Evolutionary conservation across 2,888 invertebrate genomes (phyloP).

Genomic region (Copidosoma aretas): DNA sequence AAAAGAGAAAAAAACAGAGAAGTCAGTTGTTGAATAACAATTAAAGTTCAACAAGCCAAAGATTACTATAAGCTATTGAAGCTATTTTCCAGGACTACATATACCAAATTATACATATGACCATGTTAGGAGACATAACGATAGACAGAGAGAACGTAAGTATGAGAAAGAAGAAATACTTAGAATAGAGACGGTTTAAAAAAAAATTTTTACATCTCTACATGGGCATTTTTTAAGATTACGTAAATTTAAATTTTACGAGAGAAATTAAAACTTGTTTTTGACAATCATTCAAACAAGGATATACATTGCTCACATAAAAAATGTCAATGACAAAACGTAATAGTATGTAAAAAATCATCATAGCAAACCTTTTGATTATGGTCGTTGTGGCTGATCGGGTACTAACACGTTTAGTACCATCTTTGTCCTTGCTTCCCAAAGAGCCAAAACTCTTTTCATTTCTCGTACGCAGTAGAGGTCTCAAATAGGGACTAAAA

Average conservation of each 20-base stretch:
- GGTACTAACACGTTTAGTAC: slow-evolving; percentile 54
- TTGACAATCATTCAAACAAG: not conserved
- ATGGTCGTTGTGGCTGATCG: slow-evolving; percentile 55
- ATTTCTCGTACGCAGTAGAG: slow-evolving; percentile 55
- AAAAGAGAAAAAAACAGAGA: slow-evolving; percentile 16
- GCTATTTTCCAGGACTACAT: not conserved
- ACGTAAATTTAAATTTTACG: not conserved
- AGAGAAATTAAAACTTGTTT: not conserved
- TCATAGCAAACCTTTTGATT: slow-evolving; percentile 55
- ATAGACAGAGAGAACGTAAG: not conserved
- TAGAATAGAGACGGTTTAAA: not conserved
- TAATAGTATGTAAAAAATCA: no score
- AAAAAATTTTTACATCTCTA: not conserved
- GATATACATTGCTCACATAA: not conserved
- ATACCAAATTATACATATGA: not conserved
- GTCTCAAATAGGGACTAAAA: slow-evolving; percentile 58
- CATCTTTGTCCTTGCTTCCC: slow-evolving; percentile 52
- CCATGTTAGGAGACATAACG: not conserved
- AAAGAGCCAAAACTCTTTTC: slow-evolving; percentile 44
- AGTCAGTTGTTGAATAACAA: not conserved
- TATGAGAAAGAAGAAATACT: not conserved
- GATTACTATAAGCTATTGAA: slow-evolving; percentile 7
- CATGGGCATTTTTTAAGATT: slow-evolving; percentile 6
- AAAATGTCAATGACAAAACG: slow-evolving; percentile 5
- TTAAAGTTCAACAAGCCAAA: not conserved